Base-by-base conservation (phyloP, 2,888 invertebrate genomes). In the Dugesia japonica region DNA sequence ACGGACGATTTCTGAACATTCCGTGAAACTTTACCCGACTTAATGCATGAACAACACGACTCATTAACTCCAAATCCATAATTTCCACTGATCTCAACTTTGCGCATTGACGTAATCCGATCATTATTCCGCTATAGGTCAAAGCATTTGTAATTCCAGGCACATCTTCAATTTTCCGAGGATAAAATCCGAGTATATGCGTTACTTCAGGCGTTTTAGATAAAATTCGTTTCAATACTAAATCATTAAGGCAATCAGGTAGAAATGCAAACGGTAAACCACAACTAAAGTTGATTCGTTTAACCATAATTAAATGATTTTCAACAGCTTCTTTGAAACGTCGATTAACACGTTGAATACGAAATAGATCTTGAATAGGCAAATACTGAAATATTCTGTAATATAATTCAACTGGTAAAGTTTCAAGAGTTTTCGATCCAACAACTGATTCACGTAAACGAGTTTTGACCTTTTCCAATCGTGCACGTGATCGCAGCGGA, bases 181-280 rank as follows among this genome's bases (percentile, higher is more conserved):
- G 78, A 78, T 78, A 78, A 28, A 78, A 78, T 28, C 78, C 78
- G 28, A 78, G 73, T 7, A 83, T 80, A 71, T 79, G 79, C 28
- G 80, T 79, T 13, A 83, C 73, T 71, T 81, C 81, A 17, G 80
- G 80, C 76, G 83, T 83, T 27, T 81, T 79, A 0, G 78, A 77
- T 4, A 83, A 78, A 23, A 83, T 79, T 20, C 77, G 74, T 13
- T 74, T 76, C 17, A 83, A 78, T 17, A 80, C 80, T 7, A 79
- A 78, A 79, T 83, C 82, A 0, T 80, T 81, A 26, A 83, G 77
- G 7, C 78, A 76, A 7, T 77, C 75, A 1, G 81, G 80, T 80
- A 82, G 73, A 33, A 78, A 78, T 17, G 77, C 77, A 42, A 78
- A 78, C 27, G 78, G 78, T 20, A 78, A 72, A 17, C 78, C 78